Base-by-base conservation (phyloP, 2,113 vertebrate species). In the Oriolus oriolus region DNA sequence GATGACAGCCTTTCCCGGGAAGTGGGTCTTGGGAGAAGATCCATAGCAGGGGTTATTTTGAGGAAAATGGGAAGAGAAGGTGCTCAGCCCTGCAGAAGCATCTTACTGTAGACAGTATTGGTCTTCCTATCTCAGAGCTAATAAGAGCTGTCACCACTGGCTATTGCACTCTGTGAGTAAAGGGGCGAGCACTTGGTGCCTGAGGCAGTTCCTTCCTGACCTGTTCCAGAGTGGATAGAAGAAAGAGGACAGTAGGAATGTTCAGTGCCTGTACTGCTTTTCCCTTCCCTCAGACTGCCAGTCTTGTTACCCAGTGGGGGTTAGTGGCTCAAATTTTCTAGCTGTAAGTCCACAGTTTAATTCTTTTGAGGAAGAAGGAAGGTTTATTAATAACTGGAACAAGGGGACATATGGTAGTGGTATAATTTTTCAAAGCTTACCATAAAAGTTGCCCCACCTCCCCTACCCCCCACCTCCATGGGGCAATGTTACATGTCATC, bases 401-500 rank as follows among this genome's bases (percentile, higher is more conserved):
- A 57, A 61, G 1, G 28, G 24, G 11, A 9, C 74, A 28, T 35
- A 11, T 44, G 22, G 37, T 7, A 56, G 54, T 65, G 61, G 16
- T 74, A 23, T 28, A 0, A 7, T 52, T 81, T 69, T 44, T 56
- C 13, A 70, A 66, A 94, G 70, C 37, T 39, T 66, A 16, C n/a
- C 21, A 6, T 60, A 31, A 24, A 66, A 75, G 61, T 61, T 92
- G 37, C 13, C 16, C 4, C 7, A 21, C 7, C 4, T 42, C 4
- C 17, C 6, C 9, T 13, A 15, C 5, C 13, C 13, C 8, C 13
- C 14, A 6, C 5, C 11, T 21, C 9, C 20, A 3, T 6, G 26
- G 24, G 2, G 16, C 7, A 53, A 35, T 11, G 69, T 90, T 37
- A 42, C 33, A 35, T 60, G 7, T 56, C 23, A 41, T 64, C 19